A percentile compares a stretch with the other conserved stretches of the same genome.
These are phyloP conservation scores for Vespertilio murinus DNA, from an alignment of 2,797 vertebrate species.

Conservation along the genomic window DNA sequence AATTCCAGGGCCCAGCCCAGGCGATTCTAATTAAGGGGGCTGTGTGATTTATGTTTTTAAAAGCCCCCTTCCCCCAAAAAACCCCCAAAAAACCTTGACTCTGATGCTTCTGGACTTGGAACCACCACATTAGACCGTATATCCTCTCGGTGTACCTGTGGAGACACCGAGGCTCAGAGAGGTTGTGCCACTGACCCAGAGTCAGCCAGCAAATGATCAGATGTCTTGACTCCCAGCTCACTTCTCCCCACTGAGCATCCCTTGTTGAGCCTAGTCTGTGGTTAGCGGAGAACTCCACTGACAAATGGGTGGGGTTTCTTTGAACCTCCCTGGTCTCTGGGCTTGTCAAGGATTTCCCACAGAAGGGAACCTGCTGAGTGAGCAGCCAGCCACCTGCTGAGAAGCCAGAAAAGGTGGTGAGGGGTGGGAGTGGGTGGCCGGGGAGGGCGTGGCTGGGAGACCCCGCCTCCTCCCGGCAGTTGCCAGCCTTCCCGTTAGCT, in stretches of 20 bases:
- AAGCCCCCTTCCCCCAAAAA: neutral
- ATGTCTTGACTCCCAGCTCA: neutral
- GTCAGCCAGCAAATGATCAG: neutral
- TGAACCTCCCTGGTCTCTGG: neutral
- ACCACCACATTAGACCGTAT: neutral
- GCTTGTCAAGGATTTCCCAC: slow-evolving; percentile 29
- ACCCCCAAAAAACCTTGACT: too few relatives aligned
- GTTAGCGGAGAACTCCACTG: neutral
- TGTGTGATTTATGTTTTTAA: neutral
- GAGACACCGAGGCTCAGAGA: neutral
- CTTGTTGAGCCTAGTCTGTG: neutral
- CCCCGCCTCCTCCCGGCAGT: neutral
- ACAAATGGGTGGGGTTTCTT: neutral
- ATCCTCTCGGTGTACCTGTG: neutral
- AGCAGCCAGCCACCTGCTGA: neutral
- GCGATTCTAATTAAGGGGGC: neutral
- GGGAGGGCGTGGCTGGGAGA: neutral
- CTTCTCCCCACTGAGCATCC: neutral
- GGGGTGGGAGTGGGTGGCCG: neutral
- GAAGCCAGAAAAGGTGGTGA: neutral
- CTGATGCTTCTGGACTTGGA: neutral
- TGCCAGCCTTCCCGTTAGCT: neutral
- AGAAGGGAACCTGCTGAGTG: neutral
- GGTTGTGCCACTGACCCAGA: neutral
- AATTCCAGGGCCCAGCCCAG: neutral